Evolutionary conservation across 2,113 vertebrate species (phyloP).

Genomic region (Panurus biarmicus): DNA sequence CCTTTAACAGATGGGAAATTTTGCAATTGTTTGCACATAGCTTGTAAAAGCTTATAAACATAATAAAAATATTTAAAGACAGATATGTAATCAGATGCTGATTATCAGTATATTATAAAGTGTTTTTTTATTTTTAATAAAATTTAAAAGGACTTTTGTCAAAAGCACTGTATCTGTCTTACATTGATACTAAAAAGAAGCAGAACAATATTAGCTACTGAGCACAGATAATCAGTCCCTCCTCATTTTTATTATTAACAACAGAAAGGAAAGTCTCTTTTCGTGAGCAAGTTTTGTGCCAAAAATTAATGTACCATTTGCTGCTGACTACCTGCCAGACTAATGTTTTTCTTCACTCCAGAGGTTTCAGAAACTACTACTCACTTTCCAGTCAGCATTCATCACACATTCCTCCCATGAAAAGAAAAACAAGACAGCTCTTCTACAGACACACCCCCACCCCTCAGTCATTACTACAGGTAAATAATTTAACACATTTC

Average conservation of each 20-base stretch:
- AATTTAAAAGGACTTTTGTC: not conserved
- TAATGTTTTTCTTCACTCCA: not conserved
- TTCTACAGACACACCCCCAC: not conserved
- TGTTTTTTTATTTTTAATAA: not conserved
- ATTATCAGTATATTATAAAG: not conserved
- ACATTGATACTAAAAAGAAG: not conserved
- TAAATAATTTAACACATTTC: not conserved
- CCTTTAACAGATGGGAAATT: not conserved
- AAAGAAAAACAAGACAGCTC: not conserved
- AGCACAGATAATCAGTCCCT: not conserved
- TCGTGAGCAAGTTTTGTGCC: not conserved
- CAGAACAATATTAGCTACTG: not conserved
- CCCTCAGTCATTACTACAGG: not conserved
- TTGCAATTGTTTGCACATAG: not conserved
- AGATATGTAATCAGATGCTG: not conserved
- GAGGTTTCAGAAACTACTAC: slow-evolving; percentile 45
- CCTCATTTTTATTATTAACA: not conserved
- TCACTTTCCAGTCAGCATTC: slow-evolving; percentile 27
- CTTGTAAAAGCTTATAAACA: not conserved
- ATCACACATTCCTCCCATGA: not conserved
- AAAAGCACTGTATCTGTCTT: not conserved
- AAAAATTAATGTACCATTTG: slow-evolving; percentile 48
- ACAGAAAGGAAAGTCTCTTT: not conserved
- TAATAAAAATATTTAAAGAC: not conserved
- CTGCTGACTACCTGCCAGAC: slow-evolving; percentile 38